Base-by-base conservation (phyloP, 2,888 invertebrate species). In the Trichopoda pennipes region DNA sequence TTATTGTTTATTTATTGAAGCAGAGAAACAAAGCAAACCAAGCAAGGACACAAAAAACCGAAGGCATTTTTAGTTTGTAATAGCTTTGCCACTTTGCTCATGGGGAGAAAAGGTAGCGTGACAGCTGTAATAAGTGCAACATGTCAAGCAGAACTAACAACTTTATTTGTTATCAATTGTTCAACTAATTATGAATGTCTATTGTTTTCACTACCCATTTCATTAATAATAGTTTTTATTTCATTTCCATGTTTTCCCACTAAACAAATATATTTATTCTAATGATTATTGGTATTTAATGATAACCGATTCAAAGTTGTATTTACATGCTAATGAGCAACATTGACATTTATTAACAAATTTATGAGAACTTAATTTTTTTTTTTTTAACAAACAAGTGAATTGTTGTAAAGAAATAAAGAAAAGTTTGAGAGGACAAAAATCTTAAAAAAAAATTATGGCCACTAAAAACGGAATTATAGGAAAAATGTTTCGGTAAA, bases 131-230 rank as follows among this genome's bases (percentile, higher is more conserved):
- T 69, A 44, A 76, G 79, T 60, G 80, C 69, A 72, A 58, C 83
- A 76, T 77, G 80, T 64, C 83, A 83, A 63, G 76, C 79, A 79
- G 64, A 80, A 83, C 76, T 61, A 80, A 80, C 68, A 80, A 60
- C 61, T 82, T 76, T 79, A 82, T 82, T 79, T 79, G 75, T 79
- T 64, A 79, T 76, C 79, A 72, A 75, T 82, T 82, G 79, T 76
- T 55, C 8, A 53, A 47, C 28, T 17, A 10, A 56, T 47, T n/a
- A 19, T 32, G 7, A 63, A 56, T 56, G 28, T 19, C 47, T 56
- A 70, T 70, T 77, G 63, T 69, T 35, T 44, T 61, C 32, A 23
- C 63, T 56, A 49, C 3, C 55, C 47, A 77, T 47, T n/a, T 10
- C 23, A 44, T 61, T 76, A 44, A 69, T 35, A 44, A 69, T 47